Conservation (phyloP, 2,888 invertebrate species). For the Sabatieria punctata region DNA sequence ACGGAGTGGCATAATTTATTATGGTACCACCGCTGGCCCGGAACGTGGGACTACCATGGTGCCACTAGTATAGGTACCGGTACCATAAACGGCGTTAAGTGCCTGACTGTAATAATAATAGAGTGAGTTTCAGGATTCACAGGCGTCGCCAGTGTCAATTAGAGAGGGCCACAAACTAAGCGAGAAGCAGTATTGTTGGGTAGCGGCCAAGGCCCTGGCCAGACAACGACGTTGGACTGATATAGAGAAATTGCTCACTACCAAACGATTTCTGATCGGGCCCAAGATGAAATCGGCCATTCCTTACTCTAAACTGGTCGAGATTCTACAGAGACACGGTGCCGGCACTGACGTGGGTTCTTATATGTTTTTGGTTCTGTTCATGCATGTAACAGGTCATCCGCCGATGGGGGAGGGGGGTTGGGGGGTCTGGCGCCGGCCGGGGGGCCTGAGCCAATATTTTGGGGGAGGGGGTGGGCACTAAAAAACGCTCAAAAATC, state of each 20-base stretch:
- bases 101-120: no score
- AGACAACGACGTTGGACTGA: slow-evolving; percentile 29
- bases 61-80: no score
- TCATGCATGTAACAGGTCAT: no score
- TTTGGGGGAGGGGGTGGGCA: no score
- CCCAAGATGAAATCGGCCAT: slow-evolving; percentile 29
- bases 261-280: slow-evolving; percentile 28
- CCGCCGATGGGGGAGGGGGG: no score
- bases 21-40: no score
- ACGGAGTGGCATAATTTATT: no score
- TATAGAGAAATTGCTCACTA: slow-evolving; percentile 18
- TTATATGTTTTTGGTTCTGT: not conserved
- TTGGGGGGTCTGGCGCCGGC: no score
- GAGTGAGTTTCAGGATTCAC: slow-evolving; percentile 27
- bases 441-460: no score
- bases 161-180: slow-evolving; percentile 29
- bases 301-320: slow-evolving; percentile 30
- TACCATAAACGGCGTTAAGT: no score
- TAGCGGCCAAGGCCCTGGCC: slow-evolving; percentile 30
- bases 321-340: slow-evolving; percentile 20
- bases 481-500: no score
- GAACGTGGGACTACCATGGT: no score
- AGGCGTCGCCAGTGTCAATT: slow-evolving; percentile 30
- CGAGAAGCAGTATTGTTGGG: slow-evolving; percentile 34
- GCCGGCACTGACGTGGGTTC: slow-evolving; percentile 28